phyloP scores from a whole-genome alignment of 2,113 vertebrate genomes.

The Edolisoma coerulescens region DNA sequence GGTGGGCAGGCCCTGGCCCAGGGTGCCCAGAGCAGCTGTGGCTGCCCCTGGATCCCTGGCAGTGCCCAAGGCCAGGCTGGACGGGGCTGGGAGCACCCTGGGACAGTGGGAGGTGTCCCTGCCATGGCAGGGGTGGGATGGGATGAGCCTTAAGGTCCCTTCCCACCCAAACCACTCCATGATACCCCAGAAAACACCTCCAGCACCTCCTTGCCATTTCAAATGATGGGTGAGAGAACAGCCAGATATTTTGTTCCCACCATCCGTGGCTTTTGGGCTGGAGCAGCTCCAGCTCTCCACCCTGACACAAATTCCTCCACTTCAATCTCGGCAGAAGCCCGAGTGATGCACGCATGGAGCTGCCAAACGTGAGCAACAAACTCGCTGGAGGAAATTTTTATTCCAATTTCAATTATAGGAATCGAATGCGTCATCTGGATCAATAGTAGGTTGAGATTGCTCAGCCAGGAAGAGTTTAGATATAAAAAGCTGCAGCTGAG shows the following conservation, averaged over 20 bases:
- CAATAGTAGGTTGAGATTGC: not conserved
- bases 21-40: not conserved
- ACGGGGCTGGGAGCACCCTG: not conserved
- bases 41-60: not conserved
- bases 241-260: not conserved
- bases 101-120: fast-evolving
- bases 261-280: not conserved
- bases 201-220: not conserved
- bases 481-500: not conserved
- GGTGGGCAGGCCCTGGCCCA: not conserved
- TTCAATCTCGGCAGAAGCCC: not conserved
- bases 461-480: slow-evolving; percentile 3
- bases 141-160: not conserved
- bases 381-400: not conserved
- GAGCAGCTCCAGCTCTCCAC: not conserved
- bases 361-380: not conserved
- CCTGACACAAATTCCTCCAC: not conserved
- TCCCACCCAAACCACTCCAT: not conserved
- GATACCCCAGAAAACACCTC: not conserved
- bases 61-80: not conserved
- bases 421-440: not conserved
- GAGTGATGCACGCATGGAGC: not conserved
- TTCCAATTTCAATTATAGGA: not conserved
- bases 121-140: not conserved
- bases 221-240: not conserved